phyloP scores from a whole-genome alignment of 2,113 vertebrate species.

The Neodontobutis hainanensis region DNA sequence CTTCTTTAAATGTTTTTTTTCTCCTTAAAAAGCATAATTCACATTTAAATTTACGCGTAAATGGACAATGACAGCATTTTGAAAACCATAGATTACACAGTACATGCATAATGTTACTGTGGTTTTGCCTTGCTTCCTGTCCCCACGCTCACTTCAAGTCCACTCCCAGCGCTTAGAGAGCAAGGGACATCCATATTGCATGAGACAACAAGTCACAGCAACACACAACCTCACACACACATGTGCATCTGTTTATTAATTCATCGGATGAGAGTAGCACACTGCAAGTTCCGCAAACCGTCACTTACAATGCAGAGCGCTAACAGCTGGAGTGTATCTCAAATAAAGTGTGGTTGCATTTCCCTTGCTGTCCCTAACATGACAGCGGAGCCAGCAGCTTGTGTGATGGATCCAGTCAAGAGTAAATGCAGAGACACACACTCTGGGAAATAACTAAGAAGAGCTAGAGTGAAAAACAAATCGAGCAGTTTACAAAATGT shows the following conservation, averaged over 20 bases:
- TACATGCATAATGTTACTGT: conserved; percentile 35
- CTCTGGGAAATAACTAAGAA: neutral
- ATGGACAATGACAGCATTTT: conserved; percentile 1
- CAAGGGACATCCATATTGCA: conserved; percentile 53
- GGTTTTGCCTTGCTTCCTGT: conserved; percentile 15
- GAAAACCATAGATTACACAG: conserved; percentile 12
- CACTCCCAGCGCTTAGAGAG: conserved; percentile 31
- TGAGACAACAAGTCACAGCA: conserved; percentile 25
- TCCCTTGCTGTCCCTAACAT: conserved; percentile 28
- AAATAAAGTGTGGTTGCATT: conserved; percentile 34
- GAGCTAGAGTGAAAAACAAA: neutral
- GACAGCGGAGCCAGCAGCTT: conserved; percentile 19
- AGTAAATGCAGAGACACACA: conserved; percentile 4
- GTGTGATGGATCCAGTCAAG: conserved; percentile 11
- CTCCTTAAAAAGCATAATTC: conserved; percentile 13
- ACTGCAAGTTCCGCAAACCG: conserved; percentile 16
- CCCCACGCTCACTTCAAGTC: neutral
- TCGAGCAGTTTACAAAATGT: conserved; percentile 19
- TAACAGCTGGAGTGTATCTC: conserved; percentile 33
- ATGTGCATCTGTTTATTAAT: conserved; percentile 49
- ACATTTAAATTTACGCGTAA: conserved; percentile 41
- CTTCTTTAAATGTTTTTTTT: neutral
- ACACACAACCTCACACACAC: conserved; percentile 12
- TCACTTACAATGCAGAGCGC: conserved; percentile 17
- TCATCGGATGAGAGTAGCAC: conserved; percentile 29